Conservation (phyloP, 2,797 vertebrate species). For the Falco peregrinus region DNA sequence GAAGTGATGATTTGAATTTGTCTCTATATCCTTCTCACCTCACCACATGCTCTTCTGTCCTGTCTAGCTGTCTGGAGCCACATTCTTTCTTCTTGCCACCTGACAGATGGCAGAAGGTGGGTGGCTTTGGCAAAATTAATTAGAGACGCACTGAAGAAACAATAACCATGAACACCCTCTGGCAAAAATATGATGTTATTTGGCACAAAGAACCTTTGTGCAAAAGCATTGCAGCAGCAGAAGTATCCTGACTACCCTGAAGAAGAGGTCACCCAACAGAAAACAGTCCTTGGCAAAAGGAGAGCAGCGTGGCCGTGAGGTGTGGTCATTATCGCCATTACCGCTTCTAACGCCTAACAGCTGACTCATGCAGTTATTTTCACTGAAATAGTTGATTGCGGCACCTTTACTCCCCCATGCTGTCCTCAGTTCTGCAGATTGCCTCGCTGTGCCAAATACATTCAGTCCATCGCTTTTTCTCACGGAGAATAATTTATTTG, state of each 20-base stretch:
- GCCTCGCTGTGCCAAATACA: background rate
- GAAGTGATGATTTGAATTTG: background rate
- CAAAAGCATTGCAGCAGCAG: background rate
- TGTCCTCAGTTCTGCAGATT: background rate
- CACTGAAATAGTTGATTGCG: background rate
- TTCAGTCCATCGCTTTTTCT: background rate
- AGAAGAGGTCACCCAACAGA: background rate
- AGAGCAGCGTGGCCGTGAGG: background rate
- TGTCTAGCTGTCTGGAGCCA: background rate
- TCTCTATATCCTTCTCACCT: background rate
- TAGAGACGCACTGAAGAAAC: background rate
- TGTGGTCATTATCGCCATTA: background rate
- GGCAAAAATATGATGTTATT: background rate
- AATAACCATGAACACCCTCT: background rate
- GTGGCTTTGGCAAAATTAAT: constrained; percentile 40
- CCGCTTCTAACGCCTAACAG: background rate
- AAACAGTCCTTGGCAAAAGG: background rate
- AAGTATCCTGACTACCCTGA: background rate
- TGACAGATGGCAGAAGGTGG: background rate
- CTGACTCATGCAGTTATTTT: background rate
- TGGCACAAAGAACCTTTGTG: background rate
- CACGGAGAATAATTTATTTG: background rate
- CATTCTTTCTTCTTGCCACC: background rate
- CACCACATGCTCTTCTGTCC: background rate
- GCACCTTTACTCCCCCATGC: background rate